Base-by-base conservation (phyloP, 2,113 vertebrate genomes). In the Amphiprion ocellaris region DNA sequence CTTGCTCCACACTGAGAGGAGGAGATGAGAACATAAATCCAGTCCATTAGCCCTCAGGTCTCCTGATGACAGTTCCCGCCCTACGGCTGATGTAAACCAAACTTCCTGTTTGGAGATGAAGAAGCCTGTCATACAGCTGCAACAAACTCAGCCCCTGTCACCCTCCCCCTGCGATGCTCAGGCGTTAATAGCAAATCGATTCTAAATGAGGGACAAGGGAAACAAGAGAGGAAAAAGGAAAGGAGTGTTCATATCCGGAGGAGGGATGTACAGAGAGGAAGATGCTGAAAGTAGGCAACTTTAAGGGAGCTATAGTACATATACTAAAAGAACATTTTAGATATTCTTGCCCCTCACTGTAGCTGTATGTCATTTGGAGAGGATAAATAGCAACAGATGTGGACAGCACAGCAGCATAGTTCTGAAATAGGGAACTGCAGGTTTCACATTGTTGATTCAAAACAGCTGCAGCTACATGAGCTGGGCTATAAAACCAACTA, bases 61-160 rank as follows among this genome's bases (percentile, higher is more conserved):
- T 86, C 54, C 41, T 19, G 84, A 73, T 87, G 92, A 92, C 93
- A 91, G 91, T 81, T 89, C 83, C 91, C 93, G 86, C 93, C 94
- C 88, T 85, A 11, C 5, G 79, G 89, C 89, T 93, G 91, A 92
- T 89, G 89, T 93, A 93, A 94, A 93, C 85, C 90, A 92, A 94
- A 94, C 90, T 92, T 94, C 86, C 89, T 90, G 81, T 87, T 87
- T 47, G 79, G 89, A 94, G 93, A 95, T 93, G 90, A 91, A 95
- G 88, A 84, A 86, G 82, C 88, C 87, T 94, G 94, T 95, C 93
- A 94, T 71, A 61, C 21, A 44, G 83, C 64, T 73, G 65, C 82
- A 89, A 81, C 87, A 79, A 84, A 85, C 81, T 82, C 76, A 30
- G 78, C 79, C 84, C 81, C 64, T 81, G 84, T 85, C 92, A 79